Evolutionary conservation across 1,140 invertebrate genomes (phyloP).

Genomic region (Magallana gigas): DNA sequence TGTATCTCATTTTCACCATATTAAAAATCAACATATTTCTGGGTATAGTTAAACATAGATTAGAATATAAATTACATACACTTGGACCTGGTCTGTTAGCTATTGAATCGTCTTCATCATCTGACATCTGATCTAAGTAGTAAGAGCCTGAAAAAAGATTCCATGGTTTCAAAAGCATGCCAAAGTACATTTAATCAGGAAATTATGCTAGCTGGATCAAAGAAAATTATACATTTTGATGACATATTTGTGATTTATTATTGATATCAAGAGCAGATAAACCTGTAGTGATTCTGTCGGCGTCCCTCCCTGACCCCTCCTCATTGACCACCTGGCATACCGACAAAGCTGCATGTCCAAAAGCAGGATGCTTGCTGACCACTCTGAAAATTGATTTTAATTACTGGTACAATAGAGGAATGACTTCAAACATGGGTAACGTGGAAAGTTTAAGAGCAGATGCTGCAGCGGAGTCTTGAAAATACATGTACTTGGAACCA

Average conservation of each 20-base stretch:
- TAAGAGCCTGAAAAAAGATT: slow-evolving; percentile 63
- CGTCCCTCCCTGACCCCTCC: slow-evolving; percentile 61
- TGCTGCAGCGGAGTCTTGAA: no score
- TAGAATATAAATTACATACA: slow-evolving; percentile 26
- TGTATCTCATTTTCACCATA: no score
- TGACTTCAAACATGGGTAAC: no score
- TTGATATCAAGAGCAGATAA: background rate
- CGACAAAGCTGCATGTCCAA: slow-evolving; percentile 70
- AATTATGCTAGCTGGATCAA: no score
- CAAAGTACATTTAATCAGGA: background rate
- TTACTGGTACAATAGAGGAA: no score
- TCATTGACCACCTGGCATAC: slow-evolving; percentile 71
- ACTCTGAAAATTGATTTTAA: slow-evolving; percentile 59
- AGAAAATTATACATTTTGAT: no score
- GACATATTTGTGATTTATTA: background rate
- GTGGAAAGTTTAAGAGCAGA: no score
- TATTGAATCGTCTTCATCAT: slow-evolving; percentile 75
- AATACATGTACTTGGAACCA: no score
- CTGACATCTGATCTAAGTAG: slow-evolving; percentile 78
- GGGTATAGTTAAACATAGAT: no score
- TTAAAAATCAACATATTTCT: no score
- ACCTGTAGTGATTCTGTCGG: slow-evolving; percentile 46
- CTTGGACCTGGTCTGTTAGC: slow-evolving; percentile 53
- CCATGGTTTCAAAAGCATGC: background rate
- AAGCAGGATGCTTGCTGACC: slow-evolving; percentile 75